These are phyloP conservation scores for Esox masquinongy DNA, from an alignment of 2,797 vertebrate species.

Conservation along the genomic window DNA sequence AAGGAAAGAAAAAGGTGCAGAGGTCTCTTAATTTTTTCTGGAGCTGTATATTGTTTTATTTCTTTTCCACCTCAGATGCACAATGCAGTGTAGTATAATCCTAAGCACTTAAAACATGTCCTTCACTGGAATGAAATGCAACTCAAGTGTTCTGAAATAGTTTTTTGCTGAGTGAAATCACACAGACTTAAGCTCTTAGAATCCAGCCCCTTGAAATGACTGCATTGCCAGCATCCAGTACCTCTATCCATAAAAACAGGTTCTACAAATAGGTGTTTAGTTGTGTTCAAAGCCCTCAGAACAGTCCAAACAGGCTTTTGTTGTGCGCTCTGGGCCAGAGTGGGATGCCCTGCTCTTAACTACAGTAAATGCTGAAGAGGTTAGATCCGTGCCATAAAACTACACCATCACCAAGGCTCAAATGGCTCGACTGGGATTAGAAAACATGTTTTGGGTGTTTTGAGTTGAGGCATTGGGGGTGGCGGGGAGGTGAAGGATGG, in stretches of 20 bases:
- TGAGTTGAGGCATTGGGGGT: not conserved
- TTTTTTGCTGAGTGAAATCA: slow-evolving; percentile 1
- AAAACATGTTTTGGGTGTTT: slow-evolving; percentile 12
- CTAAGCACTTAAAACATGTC: not conserved
- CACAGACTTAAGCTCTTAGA: not conserved
- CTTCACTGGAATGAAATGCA: not conserved
- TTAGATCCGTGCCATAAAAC: not conserved
- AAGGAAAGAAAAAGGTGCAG: no score
- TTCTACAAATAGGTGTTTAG: not conserved
- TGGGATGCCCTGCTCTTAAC: not conserved
- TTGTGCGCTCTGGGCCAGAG: not conserved
- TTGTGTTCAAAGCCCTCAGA: not conserved
- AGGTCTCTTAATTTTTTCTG: no score
- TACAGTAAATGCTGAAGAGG: slow-evolving; percentile 13
- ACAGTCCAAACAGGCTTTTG: slow-evolving; percentile 3
- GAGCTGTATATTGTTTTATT: not conserved
- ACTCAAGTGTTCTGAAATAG: slow-evolving; percentile 12
- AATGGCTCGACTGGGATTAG: slow-evolving; percentile 14
- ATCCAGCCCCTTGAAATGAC: not conserved
- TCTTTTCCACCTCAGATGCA: slow-evolving; percentile 6
- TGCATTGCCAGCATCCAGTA: not conserved
- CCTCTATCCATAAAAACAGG: not conserved
- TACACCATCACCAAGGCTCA: not conserved
- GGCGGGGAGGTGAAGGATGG: not conserved
- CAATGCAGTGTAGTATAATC: not conserved